Evolutionary conservation across 2,797 vertebrate species (phyloP), one percentile per base, ranked within the genome.

Genomic region (Valencia hispanica): DNA sequence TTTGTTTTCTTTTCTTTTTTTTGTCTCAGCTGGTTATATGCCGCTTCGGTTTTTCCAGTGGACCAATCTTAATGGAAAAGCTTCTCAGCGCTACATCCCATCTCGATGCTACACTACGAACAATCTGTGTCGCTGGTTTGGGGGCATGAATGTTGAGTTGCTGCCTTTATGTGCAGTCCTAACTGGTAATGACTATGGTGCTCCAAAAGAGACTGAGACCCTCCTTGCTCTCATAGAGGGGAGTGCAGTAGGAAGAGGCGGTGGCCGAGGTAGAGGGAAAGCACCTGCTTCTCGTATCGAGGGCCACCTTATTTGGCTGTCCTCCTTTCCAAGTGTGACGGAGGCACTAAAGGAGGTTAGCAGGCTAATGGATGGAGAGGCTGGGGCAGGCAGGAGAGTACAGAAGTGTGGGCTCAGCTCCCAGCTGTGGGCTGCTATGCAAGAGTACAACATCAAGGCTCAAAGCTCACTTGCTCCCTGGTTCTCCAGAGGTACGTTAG

Each of bases 151-250:
- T 83, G 93, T 74, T 18, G 90, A 93, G 9, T 91, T 99, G 65
- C 91, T 99, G 0, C 97, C 97, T 6, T 93, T 99, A 5, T 97
- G 97, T 15, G 98, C 97, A 0, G 97, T 96, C 59, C 75, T 99
- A 0, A 89, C 41, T 25, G 98, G 98, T 0, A 99, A 99, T 34
- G 98, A 99, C 90, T 96, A 97, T 8, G n/a, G 88, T 0, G 85
- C 87, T 2, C 90, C 93, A 57, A 91, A 91, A 0, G 90, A 92
- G 8, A 68, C 94, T 0, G 96, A 97, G 34, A 87, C n/a, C 0
- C 93, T 98, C 43, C 86, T 97, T 55, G 84, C 84, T 80, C 84
- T 89, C 70, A 88, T 94, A 59, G 82, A 59, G 61, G 87, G 79
- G 72, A 91, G 14, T 0, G 65, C 47, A 72, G 88, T 65, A 43